Base-by-base conservation (phyloP, 2,113 vertebrate genomes). In the Tragelaphus buxtoni region DNA sequence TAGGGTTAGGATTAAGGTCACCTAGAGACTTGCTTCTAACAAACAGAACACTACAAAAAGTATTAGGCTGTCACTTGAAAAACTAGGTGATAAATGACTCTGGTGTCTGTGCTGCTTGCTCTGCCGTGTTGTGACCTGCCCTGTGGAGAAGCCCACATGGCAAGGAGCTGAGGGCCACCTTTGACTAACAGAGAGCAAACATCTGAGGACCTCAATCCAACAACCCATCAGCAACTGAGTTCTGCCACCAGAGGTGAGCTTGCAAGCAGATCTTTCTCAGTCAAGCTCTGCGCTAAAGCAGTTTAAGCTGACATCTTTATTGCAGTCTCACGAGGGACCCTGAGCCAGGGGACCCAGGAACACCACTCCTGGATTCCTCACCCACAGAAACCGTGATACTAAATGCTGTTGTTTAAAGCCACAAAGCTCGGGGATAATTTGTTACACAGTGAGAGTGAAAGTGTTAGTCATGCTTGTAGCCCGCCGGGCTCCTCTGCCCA, bases 81-180 rank as follows among this genome's bases (percentile, higher is more conserved):
- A 24, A 13, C 28, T 9, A 56, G 47, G 11, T 28, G 39, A 24
- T 12, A 2, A 45, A 45, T 60, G 53, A 35, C 32, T 1, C 58
- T 32, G 85, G 32, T 24, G 61, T 79, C 51, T 42, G 6, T 9
- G 10, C 16, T 72, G 49, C 65, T 32, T 1, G 4, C 39, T 53
- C 55, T 28, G n/a, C 65, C 7, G 0, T 8, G 9, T 5, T 24
- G 20, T 18, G 8, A 56, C 32, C 22, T 22, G 11, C 11, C 60
- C 39, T 28, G 1, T 20, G 8, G 53, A 56, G 72, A 18, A n/a
- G 32, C 11, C 90, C 55, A 10, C 10, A 0, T 47, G 24, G 7
- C 61, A 14, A 88, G 60, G 39, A 16, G n/a, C 45, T 26, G 45
- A 76, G 56, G 24, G 12, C 11, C 22, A 86, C 24, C 47, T 55